Percentiles rank a stretch among this genome's conserved stretches.
Conservation (phyloP, 2,113 vertebrate species). For the Coturnix japonica region DNA sequence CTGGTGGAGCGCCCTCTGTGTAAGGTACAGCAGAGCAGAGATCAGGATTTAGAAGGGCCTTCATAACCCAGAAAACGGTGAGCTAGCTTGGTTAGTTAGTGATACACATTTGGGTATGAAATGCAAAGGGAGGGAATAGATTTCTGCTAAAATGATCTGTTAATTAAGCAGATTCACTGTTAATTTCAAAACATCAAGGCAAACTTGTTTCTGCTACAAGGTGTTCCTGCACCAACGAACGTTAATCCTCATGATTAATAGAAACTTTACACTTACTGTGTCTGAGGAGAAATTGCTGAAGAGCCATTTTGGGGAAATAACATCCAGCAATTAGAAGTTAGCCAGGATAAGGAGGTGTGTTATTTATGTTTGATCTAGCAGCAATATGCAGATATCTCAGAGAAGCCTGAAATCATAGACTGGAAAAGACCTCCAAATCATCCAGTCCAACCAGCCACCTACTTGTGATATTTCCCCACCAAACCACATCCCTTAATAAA, state of each 20-base stretch:
- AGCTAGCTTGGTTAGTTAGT: accelerated
- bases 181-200: background rate
- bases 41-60: accelerated
- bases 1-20: background rate
- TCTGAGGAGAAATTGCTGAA: background rate
- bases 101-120: accelerated
- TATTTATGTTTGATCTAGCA: background rate
- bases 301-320: background rate
- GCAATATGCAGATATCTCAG: background rate
- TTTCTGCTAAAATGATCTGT: background rate
- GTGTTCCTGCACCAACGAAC: background rate
- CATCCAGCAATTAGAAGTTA: background rate
- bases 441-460: no score
- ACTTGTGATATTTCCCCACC: no score
- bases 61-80: background rate
- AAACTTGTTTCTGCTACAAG: background rate
- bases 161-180: background rate
- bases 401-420: background rate
- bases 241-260: background rate
- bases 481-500: no score
- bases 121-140: background rate
- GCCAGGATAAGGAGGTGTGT: background rate
- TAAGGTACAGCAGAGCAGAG: background rate
- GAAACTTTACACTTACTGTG: accelerated
- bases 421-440: no score